Evolutionary conservation across 2,888 invertebrate species (phyloP), one percentile per base, ranked within the genome.

Genomic region (Mythimna ferrago): DNA sequence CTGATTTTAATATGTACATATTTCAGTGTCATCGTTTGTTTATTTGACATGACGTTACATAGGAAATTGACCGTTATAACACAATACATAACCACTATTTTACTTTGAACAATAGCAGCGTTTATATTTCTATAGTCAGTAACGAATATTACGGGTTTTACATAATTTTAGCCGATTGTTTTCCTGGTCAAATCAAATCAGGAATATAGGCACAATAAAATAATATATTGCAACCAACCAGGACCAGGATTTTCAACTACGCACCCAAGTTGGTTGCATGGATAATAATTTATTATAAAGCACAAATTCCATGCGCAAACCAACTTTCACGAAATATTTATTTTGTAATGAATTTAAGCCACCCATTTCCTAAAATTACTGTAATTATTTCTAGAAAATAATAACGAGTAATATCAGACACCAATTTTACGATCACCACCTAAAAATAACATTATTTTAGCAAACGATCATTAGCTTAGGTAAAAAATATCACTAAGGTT

Each of bases 1-100:
- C 89, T 89, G 89, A 89, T 89, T 85, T 88, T 87, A 82, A 80
- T 79, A 65, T 86, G 85, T 88, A 80, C 72, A 83, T 85, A 81
- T 81, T 83, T 83, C 81, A 81, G 76, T 86, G 86, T 77, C 81
- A 78, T 66, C 60, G 64, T 82, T 76, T 83, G 70, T 70, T 80
- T 70, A 67, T 73, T 71, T 54, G 62, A 66, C 54, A 66, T 35
- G 66, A 70, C 41, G 61, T 53, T 66, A 54, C 65, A 54, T 75
- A 82, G 64, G 54, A 82, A 75, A 75, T 61, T 67, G 61, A 79
- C 44, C 32, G 65, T 71, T n/a, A 75, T 66, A 2, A 19, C 32
- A 11, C 48, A 62, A 7, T 14, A 6, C 44, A 71, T 82, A 79
- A 71, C 35, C 32, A 66, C 61, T 82, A 75, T 66, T 82, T 56